Conservation (phyloP, 2,888 invertebrate species). For the Atrina japonica region DNA sequence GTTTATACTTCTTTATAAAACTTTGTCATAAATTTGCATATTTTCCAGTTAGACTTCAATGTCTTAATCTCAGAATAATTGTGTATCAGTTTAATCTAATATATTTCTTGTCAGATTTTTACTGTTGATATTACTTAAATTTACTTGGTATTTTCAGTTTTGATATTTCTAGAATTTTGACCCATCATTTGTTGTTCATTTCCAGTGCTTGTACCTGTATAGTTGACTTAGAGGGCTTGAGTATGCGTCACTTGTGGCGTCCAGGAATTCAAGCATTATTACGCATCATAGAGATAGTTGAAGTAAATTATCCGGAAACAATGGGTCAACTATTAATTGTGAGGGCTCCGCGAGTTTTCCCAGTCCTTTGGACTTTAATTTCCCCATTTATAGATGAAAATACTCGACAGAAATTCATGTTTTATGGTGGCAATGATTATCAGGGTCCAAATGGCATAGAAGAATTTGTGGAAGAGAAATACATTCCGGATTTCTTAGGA, state of each 20-base stretch:
- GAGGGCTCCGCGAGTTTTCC: slow-evolving; percentile 95
- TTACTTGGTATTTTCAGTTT: no score
- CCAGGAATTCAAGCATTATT: slow-evolving; percentile 89
- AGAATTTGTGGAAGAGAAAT: slow-evolving; percentile 91
- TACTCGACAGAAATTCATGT: slow-evolving; percentile 94
- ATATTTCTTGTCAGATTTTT: no score
- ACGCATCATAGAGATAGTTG: slow-evolving; percentile 90
- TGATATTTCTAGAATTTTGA: no score
- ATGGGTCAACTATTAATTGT: slow-evolving; percentile 95
- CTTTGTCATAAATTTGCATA: no score
- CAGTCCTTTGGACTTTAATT: slow-evolving; percentile 96
- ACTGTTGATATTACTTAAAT: no score
- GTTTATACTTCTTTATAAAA: no score
- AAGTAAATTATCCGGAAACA: slow-evolving; percentile 97
- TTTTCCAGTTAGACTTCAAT: no score
- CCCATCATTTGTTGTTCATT: no score
- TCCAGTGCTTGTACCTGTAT: slow-evolving; percentile 94
- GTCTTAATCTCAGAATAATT: no score
- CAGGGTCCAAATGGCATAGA: slow-evolving; percentile 90
- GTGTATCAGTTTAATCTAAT: no score
- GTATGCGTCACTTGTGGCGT: slow-evolving; percentile 97
- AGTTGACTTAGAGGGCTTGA: slow-evolving; percentile 95
- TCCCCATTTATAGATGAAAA: slow-evolving; percentile 97
- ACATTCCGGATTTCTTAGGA: slow-evolving; percentile 95
- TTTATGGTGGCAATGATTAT: slow-evolving; percentile 94